Evolutionary conservation across 2,888 invertebrate species (phyloP).

Genomic region (Mesoligia furuncula): DNA sequence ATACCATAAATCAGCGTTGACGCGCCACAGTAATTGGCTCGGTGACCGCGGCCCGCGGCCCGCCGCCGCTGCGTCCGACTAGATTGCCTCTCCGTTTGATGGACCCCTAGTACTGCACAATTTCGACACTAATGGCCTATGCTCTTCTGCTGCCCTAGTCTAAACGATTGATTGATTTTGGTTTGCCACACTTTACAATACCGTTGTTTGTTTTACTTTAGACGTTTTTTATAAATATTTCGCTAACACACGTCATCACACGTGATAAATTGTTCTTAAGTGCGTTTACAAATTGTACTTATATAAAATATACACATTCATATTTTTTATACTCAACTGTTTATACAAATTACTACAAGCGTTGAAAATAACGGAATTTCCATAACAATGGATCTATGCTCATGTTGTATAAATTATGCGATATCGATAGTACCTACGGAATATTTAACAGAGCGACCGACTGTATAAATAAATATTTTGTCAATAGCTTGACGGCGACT

Average conservation of each 20-base stretch:
- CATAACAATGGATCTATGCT: conserved; percentile 52
- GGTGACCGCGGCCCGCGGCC: conserved; percentile 67
- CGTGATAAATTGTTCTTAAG: conserved; percentile 5
- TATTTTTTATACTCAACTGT: conserved; percentile 32
- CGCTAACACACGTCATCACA: background rate
- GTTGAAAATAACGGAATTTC: conserved; percentile 42
- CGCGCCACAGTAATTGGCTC: conserved; percentile 84
- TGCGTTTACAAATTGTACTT: background rate
- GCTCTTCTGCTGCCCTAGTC: conserved; percentile 51
- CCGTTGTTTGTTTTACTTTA: background rate
- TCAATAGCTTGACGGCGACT: conserved; percentile 28
- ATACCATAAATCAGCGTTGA: conserved; percentile 88
- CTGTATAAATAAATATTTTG: conserved; percentile 46
- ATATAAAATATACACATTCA: conserved; percentile 11
- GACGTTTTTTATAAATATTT: background rate
- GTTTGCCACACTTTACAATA: conserved; percentile 17
- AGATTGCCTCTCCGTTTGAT: conserved; percentile 79
- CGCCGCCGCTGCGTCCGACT: conserved; percentile 66
- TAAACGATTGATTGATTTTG: conserved; percentile 60
- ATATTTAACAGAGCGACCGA: conserved; percentile 31
- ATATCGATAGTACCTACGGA: conserved; percentile 26
- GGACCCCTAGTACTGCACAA: conserved; percentile 77
- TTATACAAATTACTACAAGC: conserved; percentile 46
- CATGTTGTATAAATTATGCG: conserved; percentile 48
- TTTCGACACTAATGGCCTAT: conserved; percentile 72